Percentiles rank a stretch among this genome's conserved stretches.
Evolutionary conservation across 2,888 invertebrate genomes (phyloP).

Genomic region (Apoderus coryli): DNA sequence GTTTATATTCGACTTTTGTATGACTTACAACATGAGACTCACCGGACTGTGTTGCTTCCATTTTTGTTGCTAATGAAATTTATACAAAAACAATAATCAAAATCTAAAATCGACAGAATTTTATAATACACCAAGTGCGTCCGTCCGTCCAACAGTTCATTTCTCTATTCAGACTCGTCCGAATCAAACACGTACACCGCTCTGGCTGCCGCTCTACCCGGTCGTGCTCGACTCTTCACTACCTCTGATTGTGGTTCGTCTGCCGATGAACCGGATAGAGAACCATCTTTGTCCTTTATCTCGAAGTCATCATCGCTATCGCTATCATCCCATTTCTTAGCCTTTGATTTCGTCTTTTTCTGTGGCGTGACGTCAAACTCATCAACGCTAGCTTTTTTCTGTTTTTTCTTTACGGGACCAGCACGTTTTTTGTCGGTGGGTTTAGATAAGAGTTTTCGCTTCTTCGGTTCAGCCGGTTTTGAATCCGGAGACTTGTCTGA

Average conservation of each 20-base stretch:
- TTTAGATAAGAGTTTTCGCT: too few species aligned
- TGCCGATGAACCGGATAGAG: too few species aligned
- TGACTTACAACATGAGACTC: too few species aligned
- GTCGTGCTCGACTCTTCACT: constrained; percentile 17
- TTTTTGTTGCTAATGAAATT: too few species aligned
- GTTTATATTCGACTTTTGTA: too few species aligned
- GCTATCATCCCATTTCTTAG: constrained; percentile 6
- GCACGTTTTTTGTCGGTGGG: constrained; percentile 6
- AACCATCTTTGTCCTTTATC: constrained; percentile 1
- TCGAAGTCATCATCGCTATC: constrained; percentile 7
- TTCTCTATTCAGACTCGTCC: too few species aligned
- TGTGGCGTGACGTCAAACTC: constrained; percentile 10
- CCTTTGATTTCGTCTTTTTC: constrained; percentile 8
- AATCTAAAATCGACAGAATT: too few species aligned
- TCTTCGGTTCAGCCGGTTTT: constrained; percentile 2
- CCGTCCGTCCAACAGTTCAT: too few species aligned
- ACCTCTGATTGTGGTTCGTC: constrained; percentile 3
- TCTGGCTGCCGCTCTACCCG: constrained; percentile 23
- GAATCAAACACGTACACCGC: constrained; percentile 35
- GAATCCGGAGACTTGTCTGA: too few species aligned
- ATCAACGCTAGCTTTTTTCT: constrained; percentile 12
- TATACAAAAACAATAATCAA: too few species aligned
- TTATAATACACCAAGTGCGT: too few species aligned
- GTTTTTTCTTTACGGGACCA: constrained; percentile 14
- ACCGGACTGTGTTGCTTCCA: too few species aligned